A percentile compares a stretch with the other conserved stretches of the same genome.
Conservation (phyloP, 30 jellyfish, hydroid and myxozoan genomes). For the Catostylus mosaicus region DNA sequence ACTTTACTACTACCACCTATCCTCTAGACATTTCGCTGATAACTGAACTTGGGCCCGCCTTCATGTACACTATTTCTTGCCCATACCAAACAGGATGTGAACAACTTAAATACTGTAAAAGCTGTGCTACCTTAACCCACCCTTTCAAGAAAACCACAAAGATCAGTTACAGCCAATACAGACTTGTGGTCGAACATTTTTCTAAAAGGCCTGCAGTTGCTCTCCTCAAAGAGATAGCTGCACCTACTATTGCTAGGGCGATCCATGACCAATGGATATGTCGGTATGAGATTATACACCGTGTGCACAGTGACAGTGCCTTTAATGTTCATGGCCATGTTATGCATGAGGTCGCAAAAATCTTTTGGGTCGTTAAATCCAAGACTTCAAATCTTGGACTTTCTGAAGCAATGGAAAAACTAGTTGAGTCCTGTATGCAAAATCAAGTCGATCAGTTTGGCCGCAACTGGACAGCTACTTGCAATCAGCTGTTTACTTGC, state of each 20-base stretch:
- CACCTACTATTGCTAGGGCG: conserved; percentile 45
- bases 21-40: conserved; percentile 29
- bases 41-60: conserved; percentile 44
- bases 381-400: conserved; percentile 30
- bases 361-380: conserved; percentile 35
- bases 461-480: too few species aligned
- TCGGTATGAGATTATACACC: conserved; percentile 34
- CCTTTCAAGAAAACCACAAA: conserved; percentile 40
- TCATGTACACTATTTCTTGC: conserved; percentile 21
- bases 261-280: conserved; percentile 43
- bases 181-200: neutral
- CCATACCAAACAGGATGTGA: conserved; percentile 21
- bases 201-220: conserved; percentile 37
- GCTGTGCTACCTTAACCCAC: too few species aligned
- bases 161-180: conserved; percentile 27
- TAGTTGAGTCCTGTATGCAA: conserved; percentile 39
- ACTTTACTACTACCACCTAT: conserved; percentile 34
- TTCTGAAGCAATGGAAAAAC: conserved; percentile 49
- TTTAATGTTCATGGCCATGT: conserved; percentile 33
- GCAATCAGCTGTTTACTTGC: conserved; percentile 2
- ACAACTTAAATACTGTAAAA: conserved; percentile 28
- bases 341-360: conserved; percentile 18
- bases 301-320: conserved; percentile 44
- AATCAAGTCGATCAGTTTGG: too few species aligned
- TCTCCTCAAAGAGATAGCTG: conserved; percentile 33